Percentiles rank a stretch among this genome's conserved stretches.
Conservation (phyloP, 2,113 vertebrate species). For the Gobio gobio region DNA sequence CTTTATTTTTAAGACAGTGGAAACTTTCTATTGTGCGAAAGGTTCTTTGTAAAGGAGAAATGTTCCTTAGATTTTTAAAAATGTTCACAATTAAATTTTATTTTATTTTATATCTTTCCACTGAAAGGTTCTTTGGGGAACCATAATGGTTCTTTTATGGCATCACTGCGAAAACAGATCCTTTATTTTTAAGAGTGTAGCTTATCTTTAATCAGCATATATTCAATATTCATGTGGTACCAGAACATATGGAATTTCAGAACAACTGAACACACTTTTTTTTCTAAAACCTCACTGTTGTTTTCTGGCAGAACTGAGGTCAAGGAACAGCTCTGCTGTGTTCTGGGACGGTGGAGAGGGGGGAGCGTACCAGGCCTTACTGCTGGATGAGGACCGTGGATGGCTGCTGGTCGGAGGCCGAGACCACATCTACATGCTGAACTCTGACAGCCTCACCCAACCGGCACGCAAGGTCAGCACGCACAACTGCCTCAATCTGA, state of each 20-base stretch:
- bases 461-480: slow-evolving; percentile 74
- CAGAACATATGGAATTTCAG: neutral
- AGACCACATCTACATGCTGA: slow-evolving; percentile 83
- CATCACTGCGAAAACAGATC: neutral
- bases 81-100: too few species aligned
- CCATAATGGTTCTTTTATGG: neutral
- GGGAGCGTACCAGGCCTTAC: slow-evolving; percentile 76
- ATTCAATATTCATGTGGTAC: neutral
- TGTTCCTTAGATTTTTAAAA: too few species aligned
- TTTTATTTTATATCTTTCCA: neutral
- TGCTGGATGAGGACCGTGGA: slow-evolving; percentile 83
- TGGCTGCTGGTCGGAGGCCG: slow-evolving; percentile 85
- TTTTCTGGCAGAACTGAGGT: slow-evolving; percentile 75
- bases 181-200: neutral
- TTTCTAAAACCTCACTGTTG: neutral
- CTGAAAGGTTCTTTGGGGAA: neutral
- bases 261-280: neutral
- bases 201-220: neutral
- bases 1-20: too few species aligned
- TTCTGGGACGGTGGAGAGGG: slow-evolving; percentile 70
- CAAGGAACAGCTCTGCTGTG: slow-evolving; percentile 73
- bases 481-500: neutral
- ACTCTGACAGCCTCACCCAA: slow-evolving; percentile 73
- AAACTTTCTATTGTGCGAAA: too few species aligned
- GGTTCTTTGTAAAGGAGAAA: neutral